These are phyloP conservation scores for Ispidina lecontei DNA, from an alignment of 2,797 vertebrate genomes.

Conservation along the genomic window DNA sequence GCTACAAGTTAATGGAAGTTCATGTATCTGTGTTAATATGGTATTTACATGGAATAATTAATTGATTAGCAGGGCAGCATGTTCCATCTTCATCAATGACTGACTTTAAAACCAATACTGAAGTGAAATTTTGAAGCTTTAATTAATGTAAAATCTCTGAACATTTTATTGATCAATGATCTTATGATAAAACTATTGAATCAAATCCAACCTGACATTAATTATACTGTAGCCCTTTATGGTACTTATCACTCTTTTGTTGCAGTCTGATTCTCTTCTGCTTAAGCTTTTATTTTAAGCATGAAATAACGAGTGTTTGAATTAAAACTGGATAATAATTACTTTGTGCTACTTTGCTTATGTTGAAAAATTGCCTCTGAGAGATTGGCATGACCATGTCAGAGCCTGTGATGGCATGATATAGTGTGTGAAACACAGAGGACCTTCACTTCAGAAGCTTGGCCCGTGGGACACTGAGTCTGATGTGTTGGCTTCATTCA, in stretches of 20 bases:
- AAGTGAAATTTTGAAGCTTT: background rate
- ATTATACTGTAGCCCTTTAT: background rate
- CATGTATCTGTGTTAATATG: background rate
- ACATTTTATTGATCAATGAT: background rate
- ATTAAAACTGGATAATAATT: background rate
- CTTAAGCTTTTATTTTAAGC: conserved; percentile 1
- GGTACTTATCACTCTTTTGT: background rate
- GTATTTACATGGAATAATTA: conserved; percentile 30
- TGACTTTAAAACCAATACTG: background rate
- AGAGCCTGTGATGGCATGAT: background rate
- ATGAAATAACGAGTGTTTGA: background rate
- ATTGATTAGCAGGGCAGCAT: background rate
- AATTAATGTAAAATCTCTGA: background rate
- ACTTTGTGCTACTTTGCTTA: background rate
- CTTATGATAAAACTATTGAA: background rate
- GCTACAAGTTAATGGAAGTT: conserved; percentile 12
- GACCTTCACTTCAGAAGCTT: background rate
- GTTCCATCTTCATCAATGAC: background rate
- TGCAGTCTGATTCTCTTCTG: background rate
- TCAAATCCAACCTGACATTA: background rate
- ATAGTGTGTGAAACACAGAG: background rate
- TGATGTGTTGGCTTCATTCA: background rate
- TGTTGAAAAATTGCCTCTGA: background rate
- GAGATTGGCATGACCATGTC: rapidly evolving
- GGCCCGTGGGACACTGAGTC: background rate